Base-by-base conservation (phyloP, 2,113 vertebrate genomes). In the Xyliphius kryptos region DNA sequence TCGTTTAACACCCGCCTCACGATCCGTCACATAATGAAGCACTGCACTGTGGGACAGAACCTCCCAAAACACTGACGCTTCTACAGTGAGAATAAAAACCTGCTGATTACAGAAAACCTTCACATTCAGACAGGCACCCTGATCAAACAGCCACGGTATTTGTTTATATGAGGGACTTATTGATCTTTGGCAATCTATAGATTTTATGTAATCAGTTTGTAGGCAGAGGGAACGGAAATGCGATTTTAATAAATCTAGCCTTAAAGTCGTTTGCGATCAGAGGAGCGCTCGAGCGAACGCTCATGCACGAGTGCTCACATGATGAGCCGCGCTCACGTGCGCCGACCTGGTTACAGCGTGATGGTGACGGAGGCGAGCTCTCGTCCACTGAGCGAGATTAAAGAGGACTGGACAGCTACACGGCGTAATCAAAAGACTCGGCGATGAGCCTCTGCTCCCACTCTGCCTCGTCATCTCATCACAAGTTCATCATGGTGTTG, bases 261-360 rank as follows among this genome's bases (percentile, higher is more conserved):
- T 68, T 55, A 73, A 63, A 52, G 56, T 65, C 61, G 68, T 72
- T 67, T 58, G 63, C 47, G 43, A 41, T 44, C 12, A 67, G 46
- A 71, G 44, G 49, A 20, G 21, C 21, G 15, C 21, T 36, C 21
- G 32, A 21, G 17, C 21, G 17, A 5, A 32, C 16, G 21, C 12
- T 46, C 44, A 44, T 10, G 32, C 54, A 62, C 22, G 21, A 41
- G 43, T 46, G n/a, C 13, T 14, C 17, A 19, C 26, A 41, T 37
- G 9, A 61, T 15, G 36, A 60, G 37, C 32, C 22, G 37, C 10
- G 21, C 55, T 52, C 47, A 51, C 19, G 41, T 49, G 48, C 21
- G 9, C 48, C 44, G 56, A 52, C 48, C 65, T 36, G 22, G 38
- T 67, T 56, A 53, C 36, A 38, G 56, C 53, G 56, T 44, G 48